Evolutionary conservation across 1,140 invertebrate species (phyloP).

Genomic region (Aphaenogaster ashmeadi): DNA sequence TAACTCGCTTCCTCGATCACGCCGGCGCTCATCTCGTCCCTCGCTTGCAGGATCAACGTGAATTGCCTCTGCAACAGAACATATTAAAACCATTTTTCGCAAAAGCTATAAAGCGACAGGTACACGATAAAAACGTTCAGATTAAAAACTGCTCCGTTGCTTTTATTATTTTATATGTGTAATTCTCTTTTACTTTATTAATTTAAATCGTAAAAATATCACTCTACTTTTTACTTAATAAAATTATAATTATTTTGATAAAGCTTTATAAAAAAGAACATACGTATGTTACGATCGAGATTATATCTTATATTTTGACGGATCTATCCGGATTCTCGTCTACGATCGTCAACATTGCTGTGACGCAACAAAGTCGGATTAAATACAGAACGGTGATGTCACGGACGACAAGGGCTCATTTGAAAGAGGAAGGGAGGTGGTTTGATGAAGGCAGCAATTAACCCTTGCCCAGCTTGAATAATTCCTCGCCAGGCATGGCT

Average conservation of each 20-base stretch:
- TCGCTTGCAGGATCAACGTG: slow-evolving; percentile 96
- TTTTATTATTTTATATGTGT: not conserved
- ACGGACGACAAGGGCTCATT: slow-evolving; percentile 71
- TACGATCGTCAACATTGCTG: not conserved
- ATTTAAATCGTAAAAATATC: slow-evolving; percentile 7
- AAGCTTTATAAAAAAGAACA: not conserved
- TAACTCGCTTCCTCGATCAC: slow-evolving; percentile 96
- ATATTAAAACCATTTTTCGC: not conserved
- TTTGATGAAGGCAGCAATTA: slow-evolving; percentile 76
- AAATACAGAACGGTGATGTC: slow-evolving; percentile 75
- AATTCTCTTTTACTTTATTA: not conserved
- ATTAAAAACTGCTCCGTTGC: not conserved
- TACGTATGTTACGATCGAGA: not conserved
- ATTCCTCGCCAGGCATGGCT: slow-evolving; percentile 62
- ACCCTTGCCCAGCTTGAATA: slow-evolving; percentile 78
- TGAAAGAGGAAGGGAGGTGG: slow-evolving; percentile 70
- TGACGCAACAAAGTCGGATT: slow-evolving; percentile 66
- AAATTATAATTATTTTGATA: not conserved
- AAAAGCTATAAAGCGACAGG: slow-evolving; percentile 65
- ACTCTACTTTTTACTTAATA: not conserved
- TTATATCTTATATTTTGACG: not conserved
- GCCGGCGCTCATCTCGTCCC: slow-evolving; percentile 92
- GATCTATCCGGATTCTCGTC: not conserved
- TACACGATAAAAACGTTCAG: not conserved
- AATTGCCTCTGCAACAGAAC: slow-evolving; percentile 94